These are phyloP conservation scores for Octodonta nipae DNA, from an alignment of 2,888 invertebrate genomes.

Conservation along the genomic window DNA sequence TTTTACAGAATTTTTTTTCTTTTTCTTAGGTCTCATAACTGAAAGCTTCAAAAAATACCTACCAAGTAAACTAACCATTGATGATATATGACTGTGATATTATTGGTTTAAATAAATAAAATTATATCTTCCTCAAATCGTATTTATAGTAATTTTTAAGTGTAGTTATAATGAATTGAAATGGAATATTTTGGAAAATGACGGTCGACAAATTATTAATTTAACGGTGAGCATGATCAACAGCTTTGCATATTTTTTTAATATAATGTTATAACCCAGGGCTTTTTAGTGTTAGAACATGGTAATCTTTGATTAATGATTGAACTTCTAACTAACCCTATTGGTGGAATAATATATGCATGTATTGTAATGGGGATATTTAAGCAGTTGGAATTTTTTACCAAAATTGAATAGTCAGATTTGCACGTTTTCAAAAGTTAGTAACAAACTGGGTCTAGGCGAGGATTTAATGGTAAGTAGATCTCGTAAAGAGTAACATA, in stretches of 20 bases:
- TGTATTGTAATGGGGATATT: too few species aligned
- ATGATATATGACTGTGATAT: slow-evolving; percentile 29
- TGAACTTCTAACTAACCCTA: too few species aligned
- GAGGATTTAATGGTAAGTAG: too few species aligned
- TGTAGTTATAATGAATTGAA: slow-evolving; percentile 20
- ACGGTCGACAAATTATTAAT: slow-evolving; percentile 13
- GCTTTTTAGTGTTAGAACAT: too few species aligned
- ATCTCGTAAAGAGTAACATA: too few species aligned
- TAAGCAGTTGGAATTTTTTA: too few species aligned
- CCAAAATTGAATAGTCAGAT: too few species aligned
- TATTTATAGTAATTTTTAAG: slow-evolving; percentile 10
- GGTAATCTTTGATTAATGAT: too few species aligned
- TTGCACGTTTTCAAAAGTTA: too few species aligned
- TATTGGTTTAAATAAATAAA: slow-evolving; percentile 10
- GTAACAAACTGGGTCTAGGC: too few species aligned
- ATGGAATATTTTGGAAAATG: slow-evolving; percentile 23
- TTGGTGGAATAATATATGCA: too few species aligned
- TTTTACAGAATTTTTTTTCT: slow-evolving; percentile 11
- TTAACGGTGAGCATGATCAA: slow-evolving; percentile 27
- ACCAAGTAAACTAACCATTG: slow-evolving; percentile 22
- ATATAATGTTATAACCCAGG: too few species aligned
- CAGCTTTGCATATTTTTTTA: background rate
- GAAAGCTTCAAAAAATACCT: slow-evolving; percentile 23
- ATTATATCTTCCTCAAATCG: slow-evolving; percentile 5
- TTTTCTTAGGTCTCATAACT: slow-evolving; percentile 23